phyloP scores from a whole-genome alignment of 2,888 invertebrate genomes.

The Callinectes sapidus region DNA sequence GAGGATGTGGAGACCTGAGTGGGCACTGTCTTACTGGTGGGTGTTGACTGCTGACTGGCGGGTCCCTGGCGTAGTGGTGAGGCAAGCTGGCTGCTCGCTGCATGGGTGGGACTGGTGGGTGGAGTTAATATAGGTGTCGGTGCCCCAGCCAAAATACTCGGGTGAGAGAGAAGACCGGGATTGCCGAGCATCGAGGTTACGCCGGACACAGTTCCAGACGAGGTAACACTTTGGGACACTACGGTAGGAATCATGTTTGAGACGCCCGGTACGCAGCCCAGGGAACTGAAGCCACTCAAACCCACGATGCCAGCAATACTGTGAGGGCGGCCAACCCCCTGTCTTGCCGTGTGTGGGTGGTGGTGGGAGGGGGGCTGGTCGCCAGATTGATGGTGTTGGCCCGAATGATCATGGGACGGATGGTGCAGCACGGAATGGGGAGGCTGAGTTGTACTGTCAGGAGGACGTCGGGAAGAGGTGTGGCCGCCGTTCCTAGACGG shows the following conservation, averaged over 20 bases:
- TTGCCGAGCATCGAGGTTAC: conserved; percentile 60
- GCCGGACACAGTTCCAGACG: conserved; percentile 48
- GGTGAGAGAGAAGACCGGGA: conserved; percentile 54
- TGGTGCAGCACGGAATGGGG: conserved; percentile 56
- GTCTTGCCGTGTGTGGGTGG: conserved; percentile 35
- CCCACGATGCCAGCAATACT: conserved; percentile 72
- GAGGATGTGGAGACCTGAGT: conserved; percentile 51
- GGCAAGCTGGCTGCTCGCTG: conserved; percentile 54
- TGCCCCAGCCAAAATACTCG: conserved; percentile 58
- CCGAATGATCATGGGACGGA: conserved; percentile 40
- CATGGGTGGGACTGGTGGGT: conserved; percentile 65
- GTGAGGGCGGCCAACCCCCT: conserved; percentile 67
- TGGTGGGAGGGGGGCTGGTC: conserved; percentile 21
- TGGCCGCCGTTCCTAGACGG: conserved; percentile 72
- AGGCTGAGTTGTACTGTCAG: conserved; percentile 35
- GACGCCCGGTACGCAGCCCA: conserved; percentile 60
- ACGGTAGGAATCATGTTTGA: conserved; percentile 39
- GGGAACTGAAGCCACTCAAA: conserved; percentile 68
- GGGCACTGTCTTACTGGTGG: conserved; percentile 58
- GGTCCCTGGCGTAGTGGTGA: conserved; percentile 37
- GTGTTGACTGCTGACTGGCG: conserved; percentile 44
- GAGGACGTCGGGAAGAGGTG: conserved; percentile 33
- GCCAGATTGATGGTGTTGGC: background rate
- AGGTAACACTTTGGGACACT: conserved; percentile 46
- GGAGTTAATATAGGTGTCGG: conserved; percentile 60